Evolutionary conservation across 2,797 vertebrate species (phyloP).

Genomic region (Babyrousa celebensis): DNA sequence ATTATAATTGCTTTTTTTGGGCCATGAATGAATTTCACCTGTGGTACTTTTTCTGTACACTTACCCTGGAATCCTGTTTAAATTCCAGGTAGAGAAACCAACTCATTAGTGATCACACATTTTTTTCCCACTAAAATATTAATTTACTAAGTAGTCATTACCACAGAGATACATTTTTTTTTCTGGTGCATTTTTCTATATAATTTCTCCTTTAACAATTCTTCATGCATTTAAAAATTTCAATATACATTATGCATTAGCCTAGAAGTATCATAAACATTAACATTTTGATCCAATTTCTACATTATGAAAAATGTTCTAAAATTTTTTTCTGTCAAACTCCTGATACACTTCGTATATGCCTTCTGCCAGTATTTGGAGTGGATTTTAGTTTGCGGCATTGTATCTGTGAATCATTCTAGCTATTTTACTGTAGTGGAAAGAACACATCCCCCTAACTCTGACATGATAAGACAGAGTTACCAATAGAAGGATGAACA

Average conservation of each 20-base stretch:
- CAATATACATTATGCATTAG: neutral
- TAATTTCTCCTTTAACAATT: neutral
- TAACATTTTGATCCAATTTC: neutral
- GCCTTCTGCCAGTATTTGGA: neutral
- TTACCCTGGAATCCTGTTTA: neutral
- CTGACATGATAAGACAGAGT: neutral
- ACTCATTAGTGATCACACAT: neutral
- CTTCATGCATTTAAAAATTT: neutral
- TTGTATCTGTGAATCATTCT: neutral
- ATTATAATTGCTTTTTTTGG: neutral
- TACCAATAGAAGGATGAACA: neutral
- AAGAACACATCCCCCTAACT: neutral
- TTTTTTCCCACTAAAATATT: neutral
- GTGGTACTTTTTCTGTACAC: neutral
- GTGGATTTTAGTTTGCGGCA: neutral
- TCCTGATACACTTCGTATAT: neutral
- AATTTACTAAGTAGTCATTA: neutral
- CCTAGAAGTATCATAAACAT: neutral
- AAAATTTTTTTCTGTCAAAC: conserved; percentile 12
- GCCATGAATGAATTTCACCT: neutral
- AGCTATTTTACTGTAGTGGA: neutral
- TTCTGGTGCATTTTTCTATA: neutral
- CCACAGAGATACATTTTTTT: neutral
- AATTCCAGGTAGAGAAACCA: neutral
- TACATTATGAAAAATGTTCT: neutral